Conservation (phyloP, 2,113 vertebrate genomes). For the Asarcornis scutulata region DNA sequence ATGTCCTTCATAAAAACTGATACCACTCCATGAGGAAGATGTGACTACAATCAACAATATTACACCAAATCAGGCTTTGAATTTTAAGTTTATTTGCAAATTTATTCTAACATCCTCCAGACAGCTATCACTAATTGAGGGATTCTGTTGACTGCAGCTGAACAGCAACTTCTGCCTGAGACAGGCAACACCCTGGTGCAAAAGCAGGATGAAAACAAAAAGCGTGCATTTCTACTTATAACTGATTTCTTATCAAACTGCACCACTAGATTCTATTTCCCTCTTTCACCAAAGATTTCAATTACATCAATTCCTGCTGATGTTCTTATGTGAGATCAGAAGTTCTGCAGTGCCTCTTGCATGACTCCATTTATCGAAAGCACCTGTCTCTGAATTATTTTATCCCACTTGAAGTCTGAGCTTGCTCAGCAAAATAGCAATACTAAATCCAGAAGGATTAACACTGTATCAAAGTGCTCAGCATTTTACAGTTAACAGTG, state of each 20-base stretch:
- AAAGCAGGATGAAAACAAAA: background rate
- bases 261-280: background rate
- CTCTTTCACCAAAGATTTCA: background rate
- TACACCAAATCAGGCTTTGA: background rate
- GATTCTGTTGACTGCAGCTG: background rate
- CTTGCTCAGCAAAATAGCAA: slow-evolving; percentile 12
- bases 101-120: background rate
- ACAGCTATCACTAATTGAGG: background rate
- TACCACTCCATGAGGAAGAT: background rate
- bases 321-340: background rate
- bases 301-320: background rate
- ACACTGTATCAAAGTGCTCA: background rate
- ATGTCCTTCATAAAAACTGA: background rate
- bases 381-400: background rate
- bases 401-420: background rate
- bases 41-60: background rate
- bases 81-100: background rate
- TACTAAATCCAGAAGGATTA: background rate
- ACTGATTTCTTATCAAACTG: background rate
- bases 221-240: background rate
- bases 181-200: background rate
- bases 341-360: background rate
- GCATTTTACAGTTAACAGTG: background rate
- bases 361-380: background rate
- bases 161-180: background rate